Evolutionary conservation across 2,888 invertebrate species (phyloP).

Genomic region (Aleiodes leptofemur): DNA sequence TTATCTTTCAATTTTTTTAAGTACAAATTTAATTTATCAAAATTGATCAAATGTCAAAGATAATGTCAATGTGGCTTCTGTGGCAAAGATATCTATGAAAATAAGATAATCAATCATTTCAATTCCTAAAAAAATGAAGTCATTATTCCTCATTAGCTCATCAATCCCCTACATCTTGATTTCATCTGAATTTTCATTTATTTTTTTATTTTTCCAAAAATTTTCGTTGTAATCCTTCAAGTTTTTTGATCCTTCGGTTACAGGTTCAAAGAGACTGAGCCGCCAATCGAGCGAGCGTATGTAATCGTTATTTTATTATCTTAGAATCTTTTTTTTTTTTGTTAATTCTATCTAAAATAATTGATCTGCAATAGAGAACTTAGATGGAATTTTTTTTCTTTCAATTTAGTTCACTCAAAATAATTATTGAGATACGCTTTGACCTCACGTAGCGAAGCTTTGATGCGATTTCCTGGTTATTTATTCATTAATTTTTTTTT

Average conservation of each 20-base stretch:
- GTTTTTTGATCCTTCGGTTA: slow-evolving; percentile 76
- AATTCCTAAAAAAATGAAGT: neutral
- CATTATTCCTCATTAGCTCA: neutral
- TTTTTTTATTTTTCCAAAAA: slow-evolving; percentile 24
- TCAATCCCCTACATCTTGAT: neutral
- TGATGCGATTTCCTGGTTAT: neutral
- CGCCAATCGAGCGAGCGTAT: slow-evolving; percentile 89
- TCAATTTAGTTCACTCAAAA: neutral
- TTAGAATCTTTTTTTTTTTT: slow-evolving; percentile 53
- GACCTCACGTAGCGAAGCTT: slow-evolving; percentile 30
- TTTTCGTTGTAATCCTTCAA: slow-evolving; percentile 27
- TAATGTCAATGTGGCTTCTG: slow-evolving; percentile 42
- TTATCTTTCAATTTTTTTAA: slow-evolving; percentile 11
- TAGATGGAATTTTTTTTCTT: slow-evolving; percentile 6
- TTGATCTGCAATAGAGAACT: slow-evolving; percentile 2
- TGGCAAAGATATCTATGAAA: neutral
- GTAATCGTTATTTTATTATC: slow-evolving; percentile 79
- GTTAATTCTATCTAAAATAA: slow-evolving; percentile 5
- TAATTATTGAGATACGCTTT: slow-evolving; percentile 31
- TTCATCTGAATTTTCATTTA: slow-evolving; percentile 6
- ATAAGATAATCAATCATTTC: neutral
- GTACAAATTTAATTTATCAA: neutral
- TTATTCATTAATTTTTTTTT: slow-evolving; percentile 14
- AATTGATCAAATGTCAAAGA: slow-evolving; percentile 19
- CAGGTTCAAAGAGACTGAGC: slow-evolving; percentile 92